Percentiles rank a stretch among this genome's conserved stretches.
These are phyloP conservation scores for Calliopum simillimum DNA, from an alignment of 2,888 invertebrate genomes.

Conservation along the genomic window DNA sequence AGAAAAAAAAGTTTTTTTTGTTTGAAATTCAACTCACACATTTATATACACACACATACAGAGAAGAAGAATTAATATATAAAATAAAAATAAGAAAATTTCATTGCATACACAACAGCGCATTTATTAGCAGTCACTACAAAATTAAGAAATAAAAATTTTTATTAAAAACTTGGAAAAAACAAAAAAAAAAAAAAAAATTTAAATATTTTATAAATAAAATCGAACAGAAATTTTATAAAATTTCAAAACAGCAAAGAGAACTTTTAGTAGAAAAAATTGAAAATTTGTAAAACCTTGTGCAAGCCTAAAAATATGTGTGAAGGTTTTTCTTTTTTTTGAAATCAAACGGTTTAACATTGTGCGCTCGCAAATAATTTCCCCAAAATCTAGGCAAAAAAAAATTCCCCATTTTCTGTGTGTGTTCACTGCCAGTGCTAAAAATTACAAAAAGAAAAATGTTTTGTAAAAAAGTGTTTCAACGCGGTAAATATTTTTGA, in stretches of 20 bases:
- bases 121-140: constrained; percentile 18
- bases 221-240: no score
- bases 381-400: constrained; percentile 9
- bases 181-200: background rate
- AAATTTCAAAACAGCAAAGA: background rate
- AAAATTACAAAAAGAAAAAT: background rate
- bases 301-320: no score
- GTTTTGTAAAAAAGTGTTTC: background rate
- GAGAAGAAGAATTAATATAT: constrained; percentile 13
- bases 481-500: constrained; percentile 11
- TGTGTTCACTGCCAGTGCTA: constrained; percentile 22
- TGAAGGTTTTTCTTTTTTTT: no score
- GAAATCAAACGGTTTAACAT: constrained; percentile 16
- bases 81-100: background rate
- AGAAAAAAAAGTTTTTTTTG: no score
- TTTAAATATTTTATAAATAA: constrained; percentile 11
- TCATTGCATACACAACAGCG: constrained; percentile 29
- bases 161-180: constrained; percentile 1
- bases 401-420: background rate
- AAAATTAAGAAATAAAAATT: background rate
- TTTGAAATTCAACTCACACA: constrained; percentile 19
- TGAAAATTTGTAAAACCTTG: no score
- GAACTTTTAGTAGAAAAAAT: no score
- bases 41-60: constrained; percentile 22
- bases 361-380: constrained; percentile 13